Evolutionary conservation across 2,888 invertebrate species (phyloP), one percentile per base, ranked within the genome.

Genomic region (Lordiphosa fenestrarum): DNA sequence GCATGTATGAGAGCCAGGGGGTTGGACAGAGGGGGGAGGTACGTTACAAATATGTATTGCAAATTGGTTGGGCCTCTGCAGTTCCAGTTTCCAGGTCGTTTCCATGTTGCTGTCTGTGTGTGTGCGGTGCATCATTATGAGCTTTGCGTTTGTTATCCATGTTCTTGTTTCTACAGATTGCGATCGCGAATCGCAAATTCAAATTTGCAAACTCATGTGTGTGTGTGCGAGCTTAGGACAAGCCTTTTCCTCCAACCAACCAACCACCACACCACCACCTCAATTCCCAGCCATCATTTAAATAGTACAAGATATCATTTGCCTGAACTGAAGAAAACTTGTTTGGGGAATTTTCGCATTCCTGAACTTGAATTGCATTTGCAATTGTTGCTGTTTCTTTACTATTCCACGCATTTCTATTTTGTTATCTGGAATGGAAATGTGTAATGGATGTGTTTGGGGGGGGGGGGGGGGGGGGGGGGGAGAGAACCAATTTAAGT

Each of bases 1-100:
- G n/a, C 23, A 33, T 12, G 21, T 21, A 35, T n/a, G 30, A 37
- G n/a, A 23, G 48, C 2, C 15, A 35, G 37, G 13, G 4, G 15
- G 9, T 15, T 15, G 2, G 15, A 15, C 15, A 15, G 1, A 15
- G 2, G 2, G 42, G 21, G 13, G 36, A 19, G 7, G 30, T 19
- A 23, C 19, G 40, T 40, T 71, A 65, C 71, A 80, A 69, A 82
- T 71, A 76, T 74, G 80, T 77, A 76, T 80, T 83, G 84, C 77
- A 77, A 77, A 77, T 77, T 77, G 81, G 72, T 78, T 76, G 69
- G 78, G 78, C 73, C 39, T 60, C 76, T 68, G 69, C 74, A 76
- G 80, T 83, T 77, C 76, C 76, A 77, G 76, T 77, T 77, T 77
- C 81, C 76, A 83, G 80, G 70, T 75, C 67, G 71, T 64, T 62